Evolutionary conservation across 2,797 vertebrate genomes (phyloP).

Genomic region (Paratrypauchen microcephalus): DNA sequence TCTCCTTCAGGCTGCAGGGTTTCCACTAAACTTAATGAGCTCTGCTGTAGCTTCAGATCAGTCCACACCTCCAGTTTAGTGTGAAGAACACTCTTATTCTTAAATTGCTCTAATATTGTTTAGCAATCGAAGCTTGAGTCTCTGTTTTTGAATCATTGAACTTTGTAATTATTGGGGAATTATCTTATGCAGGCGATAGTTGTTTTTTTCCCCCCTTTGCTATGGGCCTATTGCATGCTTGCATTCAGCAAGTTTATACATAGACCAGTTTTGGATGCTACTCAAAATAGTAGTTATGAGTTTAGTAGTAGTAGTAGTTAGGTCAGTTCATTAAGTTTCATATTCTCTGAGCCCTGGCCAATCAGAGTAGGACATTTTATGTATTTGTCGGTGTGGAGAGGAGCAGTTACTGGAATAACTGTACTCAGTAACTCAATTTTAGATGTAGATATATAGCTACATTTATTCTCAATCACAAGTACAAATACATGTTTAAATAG

Average conservation of each 20-base stretch:
- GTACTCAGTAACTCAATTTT: too few relatives aligned
- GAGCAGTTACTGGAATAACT: neutral
- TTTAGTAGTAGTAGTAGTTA: too few relatives aligned
- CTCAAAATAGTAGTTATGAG: too few relatives aligned
- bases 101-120: neutral
- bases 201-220: neutral
- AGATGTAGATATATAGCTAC: too few relatives aligned
- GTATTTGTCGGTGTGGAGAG: neutral
- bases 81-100: slow-evolving; percentile 24
- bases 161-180: neutral
- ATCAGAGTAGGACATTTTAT: neutral
- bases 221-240: neutral
- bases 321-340: too few relatives aligned
- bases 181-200: too few relatives aligned
- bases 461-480: neutral
- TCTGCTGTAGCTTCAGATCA: slow-evolving; percentile 51
- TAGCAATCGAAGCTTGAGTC: neutral
- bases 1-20: slow-evolving; percentile 51
- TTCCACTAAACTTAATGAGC: slow-evolving; percentile 56
- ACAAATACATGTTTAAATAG: neutral
- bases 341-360: neutral
- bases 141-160: neutral
- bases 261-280: too few relatives aligned
- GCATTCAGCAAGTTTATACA: too few relatives aligned
- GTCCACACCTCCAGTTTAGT: slow-evolving; percentile 28